These are phyloP conservation scores for Tanytarsus gracilentus DNA, from an alignment of 2,888 invertebrate species.

Conservation along the genomic window DNA sequence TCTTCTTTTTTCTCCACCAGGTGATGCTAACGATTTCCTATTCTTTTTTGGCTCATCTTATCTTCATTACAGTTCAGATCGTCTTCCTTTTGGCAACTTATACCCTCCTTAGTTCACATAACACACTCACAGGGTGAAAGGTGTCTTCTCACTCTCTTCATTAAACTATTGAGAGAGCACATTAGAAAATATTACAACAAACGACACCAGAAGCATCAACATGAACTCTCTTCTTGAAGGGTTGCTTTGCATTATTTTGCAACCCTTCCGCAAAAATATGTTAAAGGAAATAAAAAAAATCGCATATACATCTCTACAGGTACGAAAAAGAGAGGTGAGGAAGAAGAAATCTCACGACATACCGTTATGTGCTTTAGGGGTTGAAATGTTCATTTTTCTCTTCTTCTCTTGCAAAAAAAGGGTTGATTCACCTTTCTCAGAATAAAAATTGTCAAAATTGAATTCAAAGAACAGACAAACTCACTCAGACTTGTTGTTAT, in stretches of 20 bases:
- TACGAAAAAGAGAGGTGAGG: constrained; percentile 3
- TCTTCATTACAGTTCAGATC: constrained; percentile 13
- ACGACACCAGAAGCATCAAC: constrained; percentile 21
- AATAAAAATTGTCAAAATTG: background rate
- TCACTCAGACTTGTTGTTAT: too few species aligned
- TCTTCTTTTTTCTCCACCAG: too few species aligned
- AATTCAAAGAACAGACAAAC: background rate
- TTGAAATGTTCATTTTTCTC: too few species aligned
- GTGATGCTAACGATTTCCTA: constrained; percentile 25
- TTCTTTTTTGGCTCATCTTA: constrained; percentile 13
- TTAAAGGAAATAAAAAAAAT: background rate
- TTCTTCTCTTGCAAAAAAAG: too few species aligned
- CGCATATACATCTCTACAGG: constrained; percentile 12
- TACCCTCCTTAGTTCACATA: too few species aligned
- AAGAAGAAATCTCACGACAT: too few species aligned
- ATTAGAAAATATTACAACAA: background rate
- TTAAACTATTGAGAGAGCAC: background rate
- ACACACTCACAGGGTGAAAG: too few species aligned
- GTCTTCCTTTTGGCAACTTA: background rate
- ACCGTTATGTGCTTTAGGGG: too few species aligned
- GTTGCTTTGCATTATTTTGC: background rate
- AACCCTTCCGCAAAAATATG: constrained; percentile 12
- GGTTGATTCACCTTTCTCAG: constrained; percentile 9
- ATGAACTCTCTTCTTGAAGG: background rate
- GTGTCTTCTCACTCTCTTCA: constrained; percentile 5